phyloP scores from a whole-genome alignment of 1,140 invertebrate genomes.

The Cotesia typhae region DNA sequence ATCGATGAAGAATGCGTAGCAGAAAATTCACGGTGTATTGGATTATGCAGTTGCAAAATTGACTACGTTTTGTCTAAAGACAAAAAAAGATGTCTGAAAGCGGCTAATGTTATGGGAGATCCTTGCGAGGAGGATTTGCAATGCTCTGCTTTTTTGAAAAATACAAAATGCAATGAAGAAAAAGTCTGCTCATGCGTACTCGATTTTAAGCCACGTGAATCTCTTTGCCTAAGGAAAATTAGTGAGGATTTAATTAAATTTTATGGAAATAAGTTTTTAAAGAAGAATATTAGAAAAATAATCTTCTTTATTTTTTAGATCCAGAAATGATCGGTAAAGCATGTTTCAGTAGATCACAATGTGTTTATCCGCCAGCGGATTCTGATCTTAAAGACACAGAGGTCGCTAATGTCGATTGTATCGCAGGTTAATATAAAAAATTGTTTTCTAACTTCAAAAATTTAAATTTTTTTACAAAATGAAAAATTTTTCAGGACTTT shows the following conservation, averaged over 20 bases:
- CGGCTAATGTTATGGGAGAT: constrained; percentile 52
- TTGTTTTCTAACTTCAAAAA: background rate
- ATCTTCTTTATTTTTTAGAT: constrained; percentile 30
- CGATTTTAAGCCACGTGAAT: constrained; percentile 50
- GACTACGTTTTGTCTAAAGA: constrained; percentile 49
- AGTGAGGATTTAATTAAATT: constrained; percentile 43
- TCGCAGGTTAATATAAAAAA: constrained; percentile 44
- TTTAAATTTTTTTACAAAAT: constrained; percentile 2
- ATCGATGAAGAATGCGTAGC: constrained; percentile 53
- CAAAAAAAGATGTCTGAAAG: constrained; percentile 50
- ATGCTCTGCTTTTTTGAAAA: constrained; percentile 48
- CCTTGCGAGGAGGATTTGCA: constrained; percentile 54
- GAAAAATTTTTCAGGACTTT: constrained; percentile 43
- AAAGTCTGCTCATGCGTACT: constrained; percentile 48
- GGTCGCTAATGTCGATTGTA: constrained; percentile 54
- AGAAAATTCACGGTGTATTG: constrained; percentile 49
- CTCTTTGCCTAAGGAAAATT: constrained; percentile 48
- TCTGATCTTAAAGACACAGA: constrained; percentile 44
- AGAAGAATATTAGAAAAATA: background rate
- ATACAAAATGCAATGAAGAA: constrained; percentile 46
- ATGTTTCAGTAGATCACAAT: constrained; percentile 49
- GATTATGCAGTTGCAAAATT: constrained; percentile 51
- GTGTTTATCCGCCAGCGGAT: constrained; percentile 49
- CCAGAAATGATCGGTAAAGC: constrained; percentile 45
- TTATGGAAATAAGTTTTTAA: background rate